A percentile compares a stretch with the other conserved stretches of the same genome.
Evolutionary conservation across 1,140 invertebrate species (phyloP).

Genomic region (Drosophila chauvacae): DNA sequence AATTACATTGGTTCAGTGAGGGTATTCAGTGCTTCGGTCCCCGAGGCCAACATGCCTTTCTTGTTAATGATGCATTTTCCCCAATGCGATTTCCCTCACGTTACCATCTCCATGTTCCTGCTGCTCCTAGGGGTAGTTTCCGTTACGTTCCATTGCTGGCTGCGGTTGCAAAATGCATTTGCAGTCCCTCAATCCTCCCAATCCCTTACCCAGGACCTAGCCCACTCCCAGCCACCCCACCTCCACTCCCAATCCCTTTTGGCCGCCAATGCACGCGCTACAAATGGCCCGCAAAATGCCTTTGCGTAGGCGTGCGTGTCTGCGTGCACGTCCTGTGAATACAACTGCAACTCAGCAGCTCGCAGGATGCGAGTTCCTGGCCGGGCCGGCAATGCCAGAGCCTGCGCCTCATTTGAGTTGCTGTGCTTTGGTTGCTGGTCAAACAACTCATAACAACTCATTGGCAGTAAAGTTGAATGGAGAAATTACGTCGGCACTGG

Average conservation of each 20-base stretch:
- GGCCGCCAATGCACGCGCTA: constrained; percentile 29
- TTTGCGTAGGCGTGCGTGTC: constrained; percentile 41
- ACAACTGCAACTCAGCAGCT: constrained; percentile 24
- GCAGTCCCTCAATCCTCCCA: constrained; percentile 11
- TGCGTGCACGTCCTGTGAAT: constrained; percentile 43
- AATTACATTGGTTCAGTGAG: constrained; percentile 1
- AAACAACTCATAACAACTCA: constrained; percentile 55
- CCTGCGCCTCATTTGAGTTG: constrained; percentile 37
- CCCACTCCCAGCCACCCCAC: not conserved
- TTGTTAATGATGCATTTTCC: constrained; percentile 43
- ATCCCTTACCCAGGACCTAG: not conserved
- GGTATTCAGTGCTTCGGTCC: constrained; percentile 7
- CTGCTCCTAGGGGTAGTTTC: constrained; percentile 15
- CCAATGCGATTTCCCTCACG: constrained; percentile 39
- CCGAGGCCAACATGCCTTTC: not conserved
- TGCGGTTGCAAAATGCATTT: constrained; percentile 64
- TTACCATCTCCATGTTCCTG: constrained; percentile 35
- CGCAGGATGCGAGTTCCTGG: not conserved
- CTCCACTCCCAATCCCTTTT: not conserved
- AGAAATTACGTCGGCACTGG: constrained; percentile 35
- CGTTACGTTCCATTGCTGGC: constrained; percentile 10
- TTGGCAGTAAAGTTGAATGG: constrained; percentile 45
- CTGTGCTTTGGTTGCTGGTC: constrained; percentile 39
- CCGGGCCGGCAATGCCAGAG: not conserved
- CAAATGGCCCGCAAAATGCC: constrained; percentile 54